phyloP scores from a whole-genome alignment of 2,888 invertebrate species.

The Diaphora mendica region DNA sequence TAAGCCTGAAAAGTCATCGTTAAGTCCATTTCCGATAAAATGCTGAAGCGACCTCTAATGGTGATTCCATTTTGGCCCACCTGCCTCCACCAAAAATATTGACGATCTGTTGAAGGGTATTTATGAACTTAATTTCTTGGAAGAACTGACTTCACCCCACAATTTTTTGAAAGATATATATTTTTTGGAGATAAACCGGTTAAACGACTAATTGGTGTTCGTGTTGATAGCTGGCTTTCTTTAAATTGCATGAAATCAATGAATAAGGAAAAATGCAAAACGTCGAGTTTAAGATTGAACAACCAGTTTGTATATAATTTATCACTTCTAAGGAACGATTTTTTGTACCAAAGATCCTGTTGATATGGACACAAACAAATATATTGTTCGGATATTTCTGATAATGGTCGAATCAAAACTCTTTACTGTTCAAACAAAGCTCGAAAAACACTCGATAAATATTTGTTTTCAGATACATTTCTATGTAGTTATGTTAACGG shows the following conservation, averaged over 20 bases:
- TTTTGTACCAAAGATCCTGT: not conserved
- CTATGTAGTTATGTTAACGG: not conserved
- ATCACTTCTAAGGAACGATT: not conserved
- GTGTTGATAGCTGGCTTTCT: not conserved
- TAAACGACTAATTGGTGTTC: no score
- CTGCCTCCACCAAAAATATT: conserved; percentile 43
- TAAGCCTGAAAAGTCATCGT: conserved; percentile 78
- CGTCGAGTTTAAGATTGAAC: not conserved
- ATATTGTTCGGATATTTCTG: not conserved
- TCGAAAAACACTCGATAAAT: not conserved
- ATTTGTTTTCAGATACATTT: not conserved
- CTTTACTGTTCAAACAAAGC: not conserved
- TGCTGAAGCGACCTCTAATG: conserved; percentile 66
- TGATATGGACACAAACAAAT: not conserved
- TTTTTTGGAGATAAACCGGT: not conserved
- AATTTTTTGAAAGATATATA: not conserved
- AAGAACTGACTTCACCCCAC: not conserved
- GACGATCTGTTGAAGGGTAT: conserved; percentile 46
- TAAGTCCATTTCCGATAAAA: conserved; percentile 83
- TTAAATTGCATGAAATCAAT: not conserved
- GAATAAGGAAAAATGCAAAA: not conserved
- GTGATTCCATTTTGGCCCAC: conserved; percentile 62
- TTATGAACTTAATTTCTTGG: conserved; percentile 45
- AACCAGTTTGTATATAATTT: not conserved
- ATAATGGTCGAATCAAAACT: not conserved